Conservation (phyloP, 2,113 vertebrate genomes). For the Phasianus colchicus region DNA sequence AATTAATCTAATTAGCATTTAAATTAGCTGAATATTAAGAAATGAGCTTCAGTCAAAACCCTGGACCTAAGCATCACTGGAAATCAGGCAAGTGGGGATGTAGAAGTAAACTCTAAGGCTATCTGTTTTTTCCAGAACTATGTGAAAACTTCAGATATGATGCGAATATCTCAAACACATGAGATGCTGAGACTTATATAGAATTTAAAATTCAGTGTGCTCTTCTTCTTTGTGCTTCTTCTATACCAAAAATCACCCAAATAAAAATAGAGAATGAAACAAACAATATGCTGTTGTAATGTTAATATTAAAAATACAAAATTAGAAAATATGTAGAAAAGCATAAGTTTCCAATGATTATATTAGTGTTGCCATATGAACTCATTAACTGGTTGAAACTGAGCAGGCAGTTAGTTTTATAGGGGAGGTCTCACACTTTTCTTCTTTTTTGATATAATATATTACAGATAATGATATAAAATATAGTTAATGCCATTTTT, state of each 20-base stretch:
- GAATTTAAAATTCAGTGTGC: neutral
- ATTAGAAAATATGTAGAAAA: neutral
- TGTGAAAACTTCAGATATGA: neutral
- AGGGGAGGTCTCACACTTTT: neutral
- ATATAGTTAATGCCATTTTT: neutral
- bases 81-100: constrained; percentile 20
- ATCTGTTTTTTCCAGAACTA: constrained; percentile 20
- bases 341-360: neutral
- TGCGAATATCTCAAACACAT: neutral
- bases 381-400: neutral
- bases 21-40: constrained; percentile 65
- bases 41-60: constrained; percentile 39
- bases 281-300: neutral
- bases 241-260: neutral
- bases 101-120: constrained; percentile 29
- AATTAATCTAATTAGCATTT: constrained; percentile 74
- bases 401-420: neutral
- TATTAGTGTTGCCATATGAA: neutral
- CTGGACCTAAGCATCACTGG: neutral
- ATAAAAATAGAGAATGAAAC: accelerated
- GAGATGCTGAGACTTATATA: neutral
- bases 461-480: neutral
- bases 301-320: neutral
- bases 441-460: neutral
- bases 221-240: neutral